Conservation (phyloP, 1,140 invertebrate species). For the Penaeus japonicus region DNA sequence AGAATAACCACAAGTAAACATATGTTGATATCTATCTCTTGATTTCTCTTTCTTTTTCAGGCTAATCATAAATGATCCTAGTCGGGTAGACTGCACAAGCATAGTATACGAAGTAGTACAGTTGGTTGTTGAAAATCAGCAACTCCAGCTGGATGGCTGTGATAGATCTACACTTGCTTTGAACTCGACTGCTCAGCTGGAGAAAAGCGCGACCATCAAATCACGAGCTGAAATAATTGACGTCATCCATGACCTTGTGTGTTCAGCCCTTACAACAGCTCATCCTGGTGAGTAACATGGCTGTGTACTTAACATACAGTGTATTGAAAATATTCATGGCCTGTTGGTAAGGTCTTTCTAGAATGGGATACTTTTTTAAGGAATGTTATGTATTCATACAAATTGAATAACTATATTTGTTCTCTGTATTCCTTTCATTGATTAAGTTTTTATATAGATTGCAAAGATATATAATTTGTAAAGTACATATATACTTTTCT, state of each 20-base stretch:
- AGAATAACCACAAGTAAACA: no score
- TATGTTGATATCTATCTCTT: no score
- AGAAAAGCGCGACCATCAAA: background rate
- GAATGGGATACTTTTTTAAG: background rate
- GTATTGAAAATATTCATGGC: background rate
- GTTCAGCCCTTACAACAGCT: background rate
- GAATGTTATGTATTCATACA: no score
- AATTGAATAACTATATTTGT: no score
- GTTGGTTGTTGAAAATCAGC: slow-evolving; percentile 21
- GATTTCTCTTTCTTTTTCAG: background rate
- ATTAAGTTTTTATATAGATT: no score
- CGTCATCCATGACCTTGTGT: slow-evolving; percentile 22
- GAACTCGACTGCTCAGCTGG: background rate
- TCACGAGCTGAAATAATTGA: slow-evolving; percentile 21
- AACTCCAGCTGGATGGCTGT: background rate
- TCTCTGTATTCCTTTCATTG: no score
- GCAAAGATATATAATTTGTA: no score
- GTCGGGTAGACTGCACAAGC: background rate
- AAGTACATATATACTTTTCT: no score
- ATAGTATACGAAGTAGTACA: slow-evolving; percentile 22
- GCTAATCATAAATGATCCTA: slow-evolving; percentile 18
- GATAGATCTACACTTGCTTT: background rate
- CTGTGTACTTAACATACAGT: background rate
- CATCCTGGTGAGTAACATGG: slow-evolving; percentile 29
- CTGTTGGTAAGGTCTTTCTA: background rate